Evolutionary conservation across 2,113 vertebrate species (phyloP), one percentile per base, ranked within the genome.

Genomic region (Chroicocephalus ridibundus): DNA sequence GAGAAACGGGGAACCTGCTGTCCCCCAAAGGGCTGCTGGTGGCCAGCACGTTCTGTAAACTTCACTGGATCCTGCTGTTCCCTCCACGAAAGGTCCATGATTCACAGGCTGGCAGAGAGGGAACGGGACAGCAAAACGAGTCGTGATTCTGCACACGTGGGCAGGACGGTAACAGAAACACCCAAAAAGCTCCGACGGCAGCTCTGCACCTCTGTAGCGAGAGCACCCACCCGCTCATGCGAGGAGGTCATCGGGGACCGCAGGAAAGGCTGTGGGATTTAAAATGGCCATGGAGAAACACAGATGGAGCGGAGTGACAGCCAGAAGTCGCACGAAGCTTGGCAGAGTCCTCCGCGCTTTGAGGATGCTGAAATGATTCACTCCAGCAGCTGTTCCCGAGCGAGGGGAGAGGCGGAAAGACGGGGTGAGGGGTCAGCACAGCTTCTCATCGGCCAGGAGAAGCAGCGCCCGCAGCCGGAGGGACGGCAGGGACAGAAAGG

Each of bases 371-470:
- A 7, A 32, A n/a, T 80, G 93, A 88, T 82, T 90, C 92, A 65
- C 57, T 57, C 6, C 7, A 2, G 93, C 94, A 86, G 95, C 94
- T 89, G 95, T 3, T 94, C 60, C 84, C 2, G 0, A 25, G 77
- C 0, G 12, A 76, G 40, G 14, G 51, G 51, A 85, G 71, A 92
- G 79, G 88, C 5, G 0, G 55, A 44, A 14, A 27, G 34, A 1
- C 0, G 3, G 72, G 40, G 68, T 4, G 27, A 31, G 0, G 25
- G 25, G 20, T 19, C 9, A 1, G 17, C 42, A 7, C 1, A 3
- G 54, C 34, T 69, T 18, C 74, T 69, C 4, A 0, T 9, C 6
- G 3, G 65, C 66, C 24, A 66, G 75, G 36, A 44, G 57, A 36
- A 57, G 74, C 32, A 32, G 65, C 4, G 1, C 36, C 58, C 3